These are phyloP conservation scores for Nomada ferruginata DNA, from an alignment of 2,888 invertebrate genomes.

Conservation along the genomic window DNA sequence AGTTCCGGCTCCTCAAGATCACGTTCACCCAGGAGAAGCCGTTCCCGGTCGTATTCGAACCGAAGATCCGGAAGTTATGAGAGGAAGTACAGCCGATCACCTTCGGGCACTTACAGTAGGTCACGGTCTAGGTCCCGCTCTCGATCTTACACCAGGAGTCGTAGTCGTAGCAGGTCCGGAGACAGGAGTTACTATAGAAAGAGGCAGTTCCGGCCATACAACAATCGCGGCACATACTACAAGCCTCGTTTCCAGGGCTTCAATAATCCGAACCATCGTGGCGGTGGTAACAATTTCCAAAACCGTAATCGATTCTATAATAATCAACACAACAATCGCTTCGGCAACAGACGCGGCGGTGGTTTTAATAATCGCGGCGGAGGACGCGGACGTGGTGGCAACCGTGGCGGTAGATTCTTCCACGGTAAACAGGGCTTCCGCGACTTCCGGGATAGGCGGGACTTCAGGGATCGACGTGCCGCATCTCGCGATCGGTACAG, in stretches of 20 bases:
- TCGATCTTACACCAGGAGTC: conserved; percentile 86
- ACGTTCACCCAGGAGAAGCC: conserved; percentile 86
- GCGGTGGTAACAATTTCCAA: conserved; percentile 84
- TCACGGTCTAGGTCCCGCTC: conserved; percentile 85
- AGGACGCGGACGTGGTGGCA: conserved; percentile 75
- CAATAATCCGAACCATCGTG: conserved; percentile 86
- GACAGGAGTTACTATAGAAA: conserved; percentile 82
- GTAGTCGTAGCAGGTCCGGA: conserved; percentile 85
- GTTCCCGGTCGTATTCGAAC: conserved; percentile 84
- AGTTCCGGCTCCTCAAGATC: conserved; percentile 89
- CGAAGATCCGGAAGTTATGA: conserved; percentile 82
- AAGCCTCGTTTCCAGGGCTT: conserved; percentile 91
- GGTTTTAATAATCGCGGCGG: conserved; percentile 80
- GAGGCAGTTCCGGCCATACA: conserved; percentile 84
- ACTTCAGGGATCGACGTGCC: conserved; percentile 88
- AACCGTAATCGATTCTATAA: conserved; percentile 81
- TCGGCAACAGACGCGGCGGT: conserved; percentile 78
- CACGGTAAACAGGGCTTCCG: conserved; percentile 85
- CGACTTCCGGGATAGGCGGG: conserved; percentile 89
- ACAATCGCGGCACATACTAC: conserved; percentile 91
- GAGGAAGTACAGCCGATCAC: conserved; percentile 82
- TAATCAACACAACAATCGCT: conserved; percentile 80
- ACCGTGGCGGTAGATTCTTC: conserved; percentile 81
- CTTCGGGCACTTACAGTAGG: conserved; percentile 80
- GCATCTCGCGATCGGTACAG: conserved; percentile 84